phyloP scores from a whole-genome alignment of 2,888 invertebrate genomes.

The Drymonia ruficornis region DNA sequence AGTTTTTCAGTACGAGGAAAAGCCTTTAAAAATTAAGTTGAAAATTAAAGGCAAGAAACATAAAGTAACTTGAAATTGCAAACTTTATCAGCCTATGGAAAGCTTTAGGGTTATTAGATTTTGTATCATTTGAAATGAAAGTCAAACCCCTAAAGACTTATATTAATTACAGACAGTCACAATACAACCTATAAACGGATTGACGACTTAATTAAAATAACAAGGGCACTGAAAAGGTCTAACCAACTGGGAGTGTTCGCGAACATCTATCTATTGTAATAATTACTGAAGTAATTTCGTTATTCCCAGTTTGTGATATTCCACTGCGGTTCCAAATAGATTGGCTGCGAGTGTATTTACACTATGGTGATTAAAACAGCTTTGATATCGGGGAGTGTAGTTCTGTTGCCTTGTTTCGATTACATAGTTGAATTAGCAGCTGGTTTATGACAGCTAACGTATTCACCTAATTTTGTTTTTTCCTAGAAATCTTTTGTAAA shows the following conservation, averaged over 20 bases:
- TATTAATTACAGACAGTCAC: background rate
- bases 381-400: background rate
- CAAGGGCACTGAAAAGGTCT: slow-evolving; percentile 11
- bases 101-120: too few species aligned
- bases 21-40: too few species aligned
- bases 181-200: slow-evolving; percentile 1
- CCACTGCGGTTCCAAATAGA: slow-evolving; percentile 20
- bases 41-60: too few species aligned
- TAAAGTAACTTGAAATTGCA: too few species aligned
- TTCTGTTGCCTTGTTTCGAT: background rate
- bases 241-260: slow-evolving; percentile 11
- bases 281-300: slow-evolving; percentile 20
- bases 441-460: too few species aligned
- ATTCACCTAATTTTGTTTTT: too few species aligned
- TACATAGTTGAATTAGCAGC: background rate
- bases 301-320: slow-evolving; percentile 12
- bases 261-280: slow-evolving; percentile 21
- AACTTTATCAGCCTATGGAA: too few species aligned
- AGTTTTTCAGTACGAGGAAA: too few species aligned
- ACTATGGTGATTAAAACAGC: slow-evolving; percentile 3
- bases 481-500: too few species aligned
- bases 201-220: slow-evolving; percentile 22
- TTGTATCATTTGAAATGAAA: background rate
- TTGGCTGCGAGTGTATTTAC: slow-evolving; percentile 11
- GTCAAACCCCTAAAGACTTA: background rate